Percentiles rank a stretch among this genome's conserved stretches.
These are phyloP conservation scores for Drosophila leontia DNA, from an alignment of 1,140 invertebrate species.

Conservation along the genomic window DNA sequence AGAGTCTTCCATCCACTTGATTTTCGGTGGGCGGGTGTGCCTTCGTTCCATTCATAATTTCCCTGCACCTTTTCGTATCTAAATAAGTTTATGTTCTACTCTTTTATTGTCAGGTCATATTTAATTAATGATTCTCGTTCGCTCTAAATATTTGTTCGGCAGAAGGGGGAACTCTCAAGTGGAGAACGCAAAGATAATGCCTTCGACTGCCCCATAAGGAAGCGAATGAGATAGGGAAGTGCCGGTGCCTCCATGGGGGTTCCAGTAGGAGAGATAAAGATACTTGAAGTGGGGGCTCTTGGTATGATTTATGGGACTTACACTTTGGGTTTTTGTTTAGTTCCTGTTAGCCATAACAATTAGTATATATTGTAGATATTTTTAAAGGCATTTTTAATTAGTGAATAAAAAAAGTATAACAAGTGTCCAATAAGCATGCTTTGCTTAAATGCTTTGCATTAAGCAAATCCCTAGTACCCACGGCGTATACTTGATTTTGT, in stretches of 20 bases:
- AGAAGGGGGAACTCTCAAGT: constrained; percentile 16
- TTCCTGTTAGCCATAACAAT: background rate
- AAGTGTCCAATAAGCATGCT: too few relatives aligned
- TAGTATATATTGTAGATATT: background rate
- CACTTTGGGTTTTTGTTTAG: too few relatives aligned
- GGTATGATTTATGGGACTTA: background rate
- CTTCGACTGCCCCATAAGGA: constrained; percentile 23
- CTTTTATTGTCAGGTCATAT: constrained; percentile 76
- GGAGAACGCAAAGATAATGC: constrained; percentile 18
- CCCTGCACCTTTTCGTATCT: background rate
- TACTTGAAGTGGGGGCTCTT: constrained; percentile 19
- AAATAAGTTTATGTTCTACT: constrained; percentile 21
- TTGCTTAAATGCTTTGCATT: too few relatives aligned
- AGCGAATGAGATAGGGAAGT: constrained; percentile 2
- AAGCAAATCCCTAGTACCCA: constrained; percentile 1
- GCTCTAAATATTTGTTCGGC: constrained; percentile 40
- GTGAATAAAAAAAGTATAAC: too few relatives aligned
- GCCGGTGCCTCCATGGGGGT: constrained; percentile 1
- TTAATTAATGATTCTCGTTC: constrained; percentile 72
- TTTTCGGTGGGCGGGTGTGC: background rate
- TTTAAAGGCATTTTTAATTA: background rate
- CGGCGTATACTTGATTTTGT: constrained; percentile 46
- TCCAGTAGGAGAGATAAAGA: background rate
- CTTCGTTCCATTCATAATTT: constrained; percentile 40
- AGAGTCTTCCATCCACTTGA: constrained; percentile 7